Evolutionary conservation across 1,140 invertebrate species (phyloP), one percentile per base, ranked within the genome.

Genomic region (Archivesica marissinica): DNA sequence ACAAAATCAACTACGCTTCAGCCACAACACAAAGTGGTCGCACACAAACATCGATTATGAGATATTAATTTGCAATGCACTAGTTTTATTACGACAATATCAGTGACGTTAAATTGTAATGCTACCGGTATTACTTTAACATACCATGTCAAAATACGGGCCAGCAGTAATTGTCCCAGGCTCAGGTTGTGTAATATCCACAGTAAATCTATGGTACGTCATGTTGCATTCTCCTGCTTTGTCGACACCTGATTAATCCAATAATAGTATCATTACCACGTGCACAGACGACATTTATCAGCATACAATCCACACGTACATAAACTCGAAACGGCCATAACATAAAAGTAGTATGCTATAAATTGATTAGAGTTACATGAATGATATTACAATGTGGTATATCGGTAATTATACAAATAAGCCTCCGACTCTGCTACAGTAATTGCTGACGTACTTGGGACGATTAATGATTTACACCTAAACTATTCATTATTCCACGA

Each of bases 121-220:
- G n/a, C n/a, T n/a, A n/a, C n/a, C n/a, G 52, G 13, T 44, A 38
- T 30, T 0, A 33, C n/a, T n/a, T 66, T 23, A n/a, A 85, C 87
- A 52, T n/a, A 90, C 89, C 89, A 89, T 86, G 47, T 88, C 41
- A 61, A 66, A 86, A 52, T 87, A 87, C 6, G 89, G 89, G 23
- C 89, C 89, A 38, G 39, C 70, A 20, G 61, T 84, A 11, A 90
- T 59, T 20, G 41, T 50, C 11, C 88, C 88, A 35, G 68, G 35
- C 20, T 38, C 38, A n/a, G 89, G 89, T 13, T 61, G 44, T 11
- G 89, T 90, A 17, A 84, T 66, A 44, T 90, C 89, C 1, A 89
- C 84, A 11, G 68, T 85, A 61, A 89, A 81, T n/a, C 35, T 30
- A 25, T 64, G 33, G 38, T 52, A 66, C 17, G 78, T 81, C 59